Percentiles rank a stretch among this genome's conserved stretches.
Evolutionary conservation across 2,888 invertebrate species (phyloP).

Genomic region (Cataglyphis altisquamis): DNA sequence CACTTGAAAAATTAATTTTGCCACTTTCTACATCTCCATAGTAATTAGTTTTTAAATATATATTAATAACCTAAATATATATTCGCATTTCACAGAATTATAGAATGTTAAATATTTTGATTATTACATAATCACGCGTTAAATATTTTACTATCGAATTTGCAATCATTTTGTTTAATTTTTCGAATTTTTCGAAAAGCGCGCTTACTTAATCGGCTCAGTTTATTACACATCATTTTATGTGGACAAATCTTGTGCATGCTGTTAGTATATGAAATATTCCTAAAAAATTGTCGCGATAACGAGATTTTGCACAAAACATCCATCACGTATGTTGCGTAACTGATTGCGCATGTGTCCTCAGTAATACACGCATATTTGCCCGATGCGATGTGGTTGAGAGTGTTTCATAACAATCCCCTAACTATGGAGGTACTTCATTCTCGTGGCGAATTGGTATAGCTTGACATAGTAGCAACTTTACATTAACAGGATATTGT

Average conservation of each 20-base stretch:
- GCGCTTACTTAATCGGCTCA: slow-evolving; percentile 16
- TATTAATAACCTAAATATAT: background rate
- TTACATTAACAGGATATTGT: background rate
- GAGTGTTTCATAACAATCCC: slow-evolving; percentile 10
- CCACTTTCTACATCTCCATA: background rate
- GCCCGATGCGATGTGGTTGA: background rate
- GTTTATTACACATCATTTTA: background rate
- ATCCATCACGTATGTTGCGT: background rate
- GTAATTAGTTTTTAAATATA: background rate
- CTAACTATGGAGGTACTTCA: slow-evolving; percentile 1
- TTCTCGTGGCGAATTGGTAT: background rate
- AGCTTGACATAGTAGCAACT: background rate
- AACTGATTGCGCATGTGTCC: slow-evolving; percentile 24
- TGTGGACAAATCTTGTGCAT: background rate
- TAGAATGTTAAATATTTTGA: background rate
- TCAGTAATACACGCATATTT: slow-evolving; percentile 2
- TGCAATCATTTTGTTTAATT: background rate
- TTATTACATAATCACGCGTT: background rate
- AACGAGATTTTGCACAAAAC: background rate
- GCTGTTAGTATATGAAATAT: background rate
- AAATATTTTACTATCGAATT: background rate
- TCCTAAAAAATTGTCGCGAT: background rate
- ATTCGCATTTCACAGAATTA: background rate
- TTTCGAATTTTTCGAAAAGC: background rate
- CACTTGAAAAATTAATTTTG: slow-evolving; percentile 4